phyloP scores from a whole-genome alignment of 2,888 invertebrate species.

The Luffia ferchaultella region DNA sequence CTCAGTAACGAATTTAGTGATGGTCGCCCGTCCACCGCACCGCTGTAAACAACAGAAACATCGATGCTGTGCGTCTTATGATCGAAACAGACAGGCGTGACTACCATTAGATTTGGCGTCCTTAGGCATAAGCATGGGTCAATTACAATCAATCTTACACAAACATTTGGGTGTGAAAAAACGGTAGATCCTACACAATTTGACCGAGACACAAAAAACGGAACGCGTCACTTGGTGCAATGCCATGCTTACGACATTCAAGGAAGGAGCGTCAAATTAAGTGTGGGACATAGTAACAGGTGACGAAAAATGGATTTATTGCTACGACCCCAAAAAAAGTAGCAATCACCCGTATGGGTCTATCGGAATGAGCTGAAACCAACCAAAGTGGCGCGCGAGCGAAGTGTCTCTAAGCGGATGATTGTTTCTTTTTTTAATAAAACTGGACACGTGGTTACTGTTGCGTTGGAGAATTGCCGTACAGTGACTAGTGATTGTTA shows the following conservation, averaged over 20 bases:
- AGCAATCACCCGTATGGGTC: constrained; percentile 5
- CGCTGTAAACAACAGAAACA: constrained; percentile 1
- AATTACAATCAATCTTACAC: constrained; percentile 6
- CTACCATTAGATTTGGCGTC: constrained; percentile 1
- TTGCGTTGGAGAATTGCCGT: constrained; percentile 3
- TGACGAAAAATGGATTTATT: constrained; percentile 4
- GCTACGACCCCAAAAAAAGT: constrained; percentile 5
- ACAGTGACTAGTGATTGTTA: constrained; percentile 3
- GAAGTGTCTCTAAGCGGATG: constrained; percentile 3
- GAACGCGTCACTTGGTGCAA: constrained; percentile 6
- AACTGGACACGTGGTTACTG: constrained; percentile 3
- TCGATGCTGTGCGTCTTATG: constrained; percentile 2
- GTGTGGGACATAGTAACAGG: constrained; percentile 4
- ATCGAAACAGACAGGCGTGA: constrained; percentile 4
- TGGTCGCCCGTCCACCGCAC: neutral
- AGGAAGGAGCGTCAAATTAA: constrained; percentile 5
- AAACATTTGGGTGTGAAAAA: constrained; percentile 7
- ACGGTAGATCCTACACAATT: constrained; percentile 5
- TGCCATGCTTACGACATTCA: constrained; percentile 7
- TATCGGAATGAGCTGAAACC: no score
- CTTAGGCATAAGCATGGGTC: constrained; percentile 2
- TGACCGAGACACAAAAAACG: constrained; percentile 1
- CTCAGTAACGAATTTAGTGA: neutral
- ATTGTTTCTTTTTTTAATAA: constrained; percentile 4
- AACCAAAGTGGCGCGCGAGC: neutral